phyloP scores from a whole-genome alignment of 2,797 vertebrate species.

The Pantherophis vulpinus region DNA sequence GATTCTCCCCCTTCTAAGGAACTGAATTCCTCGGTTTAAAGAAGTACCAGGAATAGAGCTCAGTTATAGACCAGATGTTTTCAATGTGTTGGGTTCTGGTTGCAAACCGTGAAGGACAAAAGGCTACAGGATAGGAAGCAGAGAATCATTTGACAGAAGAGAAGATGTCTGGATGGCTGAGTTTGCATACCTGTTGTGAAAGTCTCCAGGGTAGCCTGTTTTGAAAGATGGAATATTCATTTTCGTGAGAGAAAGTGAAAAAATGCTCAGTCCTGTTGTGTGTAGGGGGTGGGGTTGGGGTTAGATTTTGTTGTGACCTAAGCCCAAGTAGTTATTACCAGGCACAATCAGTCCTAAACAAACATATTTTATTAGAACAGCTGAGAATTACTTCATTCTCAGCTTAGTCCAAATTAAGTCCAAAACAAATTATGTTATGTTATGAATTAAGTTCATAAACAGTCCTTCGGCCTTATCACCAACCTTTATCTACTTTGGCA shows the following conservation, averaged over 20 bases:
- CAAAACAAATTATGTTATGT: no score
- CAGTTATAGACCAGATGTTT: neutral
- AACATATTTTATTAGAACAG: no score
- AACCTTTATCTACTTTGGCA: no score
- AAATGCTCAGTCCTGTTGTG: neutral
- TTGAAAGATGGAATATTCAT: neutral
- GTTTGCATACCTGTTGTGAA: neutral
- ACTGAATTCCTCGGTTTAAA: neutral
- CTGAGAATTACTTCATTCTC: no score
- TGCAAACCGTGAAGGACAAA: neutral
- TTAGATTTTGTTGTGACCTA: no score
- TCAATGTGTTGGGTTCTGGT: neutral
- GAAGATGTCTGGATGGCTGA: neutral
- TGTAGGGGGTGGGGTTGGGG: no score
- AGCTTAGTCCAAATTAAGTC: no score
- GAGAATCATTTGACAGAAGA: neutral
- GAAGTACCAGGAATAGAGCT: neutral
- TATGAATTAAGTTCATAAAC: no score
- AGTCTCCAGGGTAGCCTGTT: neutral
- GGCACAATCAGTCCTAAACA: no score
- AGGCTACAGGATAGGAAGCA: neutral
- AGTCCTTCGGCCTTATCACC: no score
- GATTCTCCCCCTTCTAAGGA: accelerated
- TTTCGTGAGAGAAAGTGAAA: neutral
- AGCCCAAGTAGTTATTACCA: no score